Conservation (phyloP, 2,797 vertebrate genomes). For the Diceros bicornis region DNA sequence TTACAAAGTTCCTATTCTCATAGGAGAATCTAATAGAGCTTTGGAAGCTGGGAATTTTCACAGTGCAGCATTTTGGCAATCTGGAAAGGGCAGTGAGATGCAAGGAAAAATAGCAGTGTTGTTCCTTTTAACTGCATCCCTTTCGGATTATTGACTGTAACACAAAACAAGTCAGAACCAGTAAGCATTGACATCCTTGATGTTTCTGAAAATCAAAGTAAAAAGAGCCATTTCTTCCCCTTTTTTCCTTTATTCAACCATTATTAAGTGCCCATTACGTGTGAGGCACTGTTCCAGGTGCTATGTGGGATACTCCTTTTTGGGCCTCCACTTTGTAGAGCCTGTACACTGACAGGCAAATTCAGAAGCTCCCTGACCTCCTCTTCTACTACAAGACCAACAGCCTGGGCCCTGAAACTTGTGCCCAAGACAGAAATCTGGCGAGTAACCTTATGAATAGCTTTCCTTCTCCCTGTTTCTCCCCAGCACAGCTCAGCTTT, state of each 20-base stretch:
- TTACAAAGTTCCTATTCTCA: neutral
- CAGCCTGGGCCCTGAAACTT: neutral
- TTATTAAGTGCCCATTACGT: neutral
- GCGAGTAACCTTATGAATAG: neutral
- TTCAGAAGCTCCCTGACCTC: neutral
- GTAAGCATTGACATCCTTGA: neutral
- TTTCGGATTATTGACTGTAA: slow-evolving; percentile 3
- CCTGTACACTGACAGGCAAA: neutral
- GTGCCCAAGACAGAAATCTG: neutral
- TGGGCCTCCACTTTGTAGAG: neutral
- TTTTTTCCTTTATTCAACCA: neutral
- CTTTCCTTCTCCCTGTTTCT: neutral
- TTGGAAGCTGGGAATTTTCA: neutral
- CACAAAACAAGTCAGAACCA: neutral
- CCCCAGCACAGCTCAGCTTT: neutral
- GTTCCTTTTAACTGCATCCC: neutral
- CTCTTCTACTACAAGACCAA: neutral
- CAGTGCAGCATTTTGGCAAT: neutral
- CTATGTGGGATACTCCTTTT: neutral
- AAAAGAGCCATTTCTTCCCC: neutral
- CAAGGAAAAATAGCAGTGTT: neutral
- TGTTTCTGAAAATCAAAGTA: slow-evolving; percentile 45
- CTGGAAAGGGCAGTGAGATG: neutral
- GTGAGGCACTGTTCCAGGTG: neutral
- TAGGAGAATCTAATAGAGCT: neutral